These are phyloP conservation scores for Intellagama lesueurii DNA, from an alignment of 2,797 vertebrate species.

Conservation along the genomic window DNA sequence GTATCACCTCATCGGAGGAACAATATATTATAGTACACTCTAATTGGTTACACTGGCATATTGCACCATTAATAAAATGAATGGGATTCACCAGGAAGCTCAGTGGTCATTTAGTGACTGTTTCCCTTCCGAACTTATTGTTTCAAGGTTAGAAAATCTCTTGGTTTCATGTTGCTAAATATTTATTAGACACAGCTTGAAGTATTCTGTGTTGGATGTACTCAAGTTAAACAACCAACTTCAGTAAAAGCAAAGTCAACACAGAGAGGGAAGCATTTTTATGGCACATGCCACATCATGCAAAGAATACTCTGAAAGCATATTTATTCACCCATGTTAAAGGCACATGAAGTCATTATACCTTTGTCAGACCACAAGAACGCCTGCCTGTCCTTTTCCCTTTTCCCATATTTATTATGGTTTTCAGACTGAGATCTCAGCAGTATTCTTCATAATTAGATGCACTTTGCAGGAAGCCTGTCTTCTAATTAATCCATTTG, in stretches of 20 bases:
- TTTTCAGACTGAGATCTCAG: not conserved
- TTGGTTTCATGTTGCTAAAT: constrained; percentile 54
- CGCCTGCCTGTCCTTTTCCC: not conserved
- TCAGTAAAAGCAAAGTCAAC: not conserved
- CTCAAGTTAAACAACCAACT: constrained; percentile 13
- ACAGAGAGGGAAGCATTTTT: not conserved
- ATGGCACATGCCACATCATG: constrained; percentile 1
- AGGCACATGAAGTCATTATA: not conserved
- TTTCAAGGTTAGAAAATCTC: constrained; percentile 60
- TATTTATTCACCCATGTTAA: not conserved
- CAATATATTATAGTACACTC: constrained; percentile 44
- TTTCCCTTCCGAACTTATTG: constrained; percentile 58
- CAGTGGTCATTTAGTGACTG: constrained; percentile 68
- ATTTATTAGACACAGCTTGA: constrained; percentile 55
- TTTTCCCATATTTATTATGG: not conserved
- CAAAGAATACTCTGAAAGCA: not conserved
- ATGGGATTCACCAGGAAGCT: constrained; percentile 53
- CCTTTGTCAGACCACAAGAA: not conserved
- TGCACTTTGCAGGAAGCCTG: not conserved
- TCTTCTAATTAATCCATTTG: not conserved
- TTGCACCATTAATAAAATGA: constrained; percentile 47
- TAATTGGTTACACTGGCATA: constrained; percentile 59
- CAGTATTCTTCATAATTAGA: not conserved
- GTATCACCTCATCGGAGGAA: constrained; percentile 36
- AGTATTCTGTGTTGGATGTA: not conserved